These are phyloP conservation scores for Drosophila kurseongensis DNA, from an alignment of 1,140 invertebrate genomes.

Conservation along the genomic window DNA sequence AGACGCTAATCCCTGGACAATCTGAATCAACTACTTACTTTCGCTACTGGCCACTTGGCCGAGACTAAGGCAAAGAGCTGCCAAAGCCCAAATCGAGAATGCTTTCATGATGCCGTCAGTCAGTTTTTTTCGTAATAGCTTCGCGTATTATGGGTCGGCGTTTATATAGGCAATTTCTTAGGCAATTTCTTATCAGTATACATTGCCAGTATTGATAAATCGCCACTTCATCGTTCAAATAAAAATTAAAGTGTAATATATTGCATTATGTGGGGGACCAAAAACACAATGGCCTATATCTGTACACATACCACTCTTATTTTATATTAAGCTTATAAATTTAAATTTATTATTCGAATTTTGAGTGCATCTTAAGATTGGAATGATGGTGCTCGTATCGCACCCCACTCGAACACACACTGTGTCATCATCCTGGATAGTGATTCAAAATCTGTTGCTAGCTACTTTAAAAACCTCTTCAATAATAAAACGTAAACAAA, in stretches of 20 bases:
- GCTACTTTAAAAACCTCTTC: not conserved
- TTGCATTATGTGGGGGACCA: constrained; percentile 21
- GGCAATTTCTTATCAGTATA: constrained; percentile 23
- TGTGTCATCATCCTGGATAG: constrained; percentile 8
- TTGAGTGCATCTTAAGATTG: constrained; percentile 38
- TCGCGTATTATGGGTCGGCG: not conserved
- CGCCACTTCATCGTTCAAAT: constrained; percentile 18
- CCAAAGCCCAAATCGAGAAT: constrained; percentile 27
- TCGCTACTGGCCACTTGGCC: constrained; percentile 30
- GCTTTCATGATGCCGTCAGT: constrained; percentile 47
- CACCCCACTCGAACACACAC: not conserved
- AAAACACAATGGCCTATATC: constrained; percentile 9
- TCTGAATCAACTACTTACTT: constrained; percentile 34
- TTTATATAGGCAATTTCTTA: constrained; percentile 53
- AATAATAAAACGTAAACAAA: not conserved
- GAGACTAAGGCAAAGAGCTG: constrained; percentile 40
- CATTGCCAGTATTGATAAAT: constrained; percentile 12
- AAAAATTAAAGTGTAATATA: constrained; percentile 50
- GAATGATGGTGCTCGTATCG: not conserved
- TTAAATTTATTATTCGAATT: not conserved
- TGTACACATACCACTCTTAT: not conserved
- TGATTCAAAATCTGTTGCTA: constrained; percentile 18
- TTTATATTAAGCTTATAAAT: constrained; percentile 50
- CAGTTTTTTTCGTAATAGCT: constrained; percentile 1
- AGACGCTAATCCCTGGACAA: not conserved